Percentiles rank a stretch among this genome's conserved stretches.
phyloP scores from a whole-genome alignment of 2,888 invertebrate genomes.

The Polydrusus tereticollis region DNA sequence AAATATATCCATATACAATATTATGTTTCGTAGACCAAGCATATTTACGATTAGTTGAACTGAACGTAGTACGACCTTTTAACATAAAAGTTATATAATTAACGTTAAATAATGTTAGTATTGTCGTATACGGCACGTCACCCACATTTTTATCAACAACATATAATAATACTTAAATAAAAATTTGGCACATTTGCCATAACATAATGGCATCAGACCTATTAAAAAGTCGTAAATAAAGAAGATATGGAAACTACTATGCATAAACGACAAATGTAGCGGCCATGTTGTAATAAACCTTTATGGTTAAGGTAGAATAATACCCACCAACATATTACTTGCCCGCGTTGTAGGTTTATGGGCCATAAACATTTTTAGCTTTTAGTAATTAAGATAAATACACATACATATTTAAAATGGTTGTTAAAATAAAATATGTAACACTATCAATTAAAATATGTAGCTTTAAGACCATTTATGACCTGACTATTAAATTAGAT shows the following conservation, averaged over 20 bases:
- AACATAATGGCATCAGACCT: not conserved
- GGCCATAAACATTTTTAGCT: conserved; percentile 12
- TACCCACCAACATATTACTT: conserved; percentile 18
- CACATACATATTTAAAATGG: not conserved
- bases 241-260: conserved; percentile 16
- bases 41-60: too few species aligned
- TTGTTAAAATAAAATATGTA: not conserved
- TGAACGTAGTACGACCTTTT: too few species aligned
- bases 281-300: conserved; percentile 19
- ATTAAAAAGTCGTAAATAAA: conserved; percentile 17
- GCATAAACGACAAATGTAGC: conserved; percentile 17
- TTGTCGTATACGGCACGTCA: too few species aligned
- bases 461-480: too few species aligned
- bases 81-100: too few species aligned
- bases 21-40: too few species aligned
- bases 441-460: not conserved
- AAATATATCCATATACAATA: not conserved
- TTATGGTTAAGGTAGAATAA: conserved; percentile 20
- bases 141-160: too few species aligned
- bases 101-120: too few species aligned
- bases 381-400: conserved; percentile 14
- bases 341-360: conserved; percentile 3
- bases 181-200: not conserved
- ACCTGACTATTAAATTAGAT: too few species aligned
- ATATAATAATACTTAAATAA: not conserved